Evolutionary conservation across 2,888 invertebrate genomes (phyloP), one percentile per base, ranked within the genome.

Genomic region (Schizotus pectinicornis): DNA sequence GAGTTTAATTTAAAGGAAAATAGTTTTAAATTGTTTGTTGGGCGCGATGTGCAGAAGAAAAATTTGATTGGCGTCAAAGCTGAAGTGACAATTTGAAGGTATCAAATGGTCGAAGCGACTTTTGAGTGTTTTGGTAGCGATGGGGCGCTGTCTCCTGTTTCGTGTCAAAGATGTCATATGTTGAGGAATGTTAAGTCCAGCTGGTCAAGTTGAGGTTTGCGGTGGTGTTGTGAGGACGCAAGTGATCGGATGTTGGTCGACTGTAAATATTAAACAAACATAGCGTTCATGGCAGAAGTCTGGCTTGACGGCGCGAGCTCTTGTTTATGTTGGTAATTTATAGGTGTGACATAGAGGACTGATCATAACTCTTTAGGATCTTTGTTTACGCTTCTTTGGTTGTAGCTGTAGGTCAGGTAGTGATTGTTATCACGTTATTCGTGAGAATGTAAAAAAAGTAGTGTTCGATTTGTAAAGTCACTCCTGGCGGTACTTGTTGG

Each of bases 211-310:
- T 2, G 32, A 46, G 31, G 41, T 56, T 43, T 11, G 6, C 12
- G 14, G 43, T 13, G 14, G 43, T 45, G 52, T 57, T 58, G 47
- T 57, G 41, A 52, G 43, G 31, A 43, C 9, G 8, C 33, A 32
- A 31, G 31, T 43, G 31, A 43, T 43, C 12, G 31, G 12, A 58
- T 48, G 43, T 53, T 58, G 62, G 59, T 61, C 59, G 61, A 63
- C 62, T 64, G 62, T 67, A 65, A 59, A 67, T 66, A 70, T 67
- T 69, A 69, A 68, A 64, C 60, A 67, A 70, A 70, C 68, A 67
- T 59, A 62, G 62, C 63, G 60, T 67, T 70, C 66, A 67, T 67
- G 67, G 62, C 67, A 67, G 65, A 68, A 67, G 65, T 67, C 65
- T 67, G 63, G 67, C 61, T 66, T 67, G 69, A 69, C 67, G 69